Percentiles rank a stretch among this genome's conserved stretches.
phyloP scores from a whole-genome alignment of 2,113 vertebrate species.

The Campylomormyrus tamandua region DNA sequence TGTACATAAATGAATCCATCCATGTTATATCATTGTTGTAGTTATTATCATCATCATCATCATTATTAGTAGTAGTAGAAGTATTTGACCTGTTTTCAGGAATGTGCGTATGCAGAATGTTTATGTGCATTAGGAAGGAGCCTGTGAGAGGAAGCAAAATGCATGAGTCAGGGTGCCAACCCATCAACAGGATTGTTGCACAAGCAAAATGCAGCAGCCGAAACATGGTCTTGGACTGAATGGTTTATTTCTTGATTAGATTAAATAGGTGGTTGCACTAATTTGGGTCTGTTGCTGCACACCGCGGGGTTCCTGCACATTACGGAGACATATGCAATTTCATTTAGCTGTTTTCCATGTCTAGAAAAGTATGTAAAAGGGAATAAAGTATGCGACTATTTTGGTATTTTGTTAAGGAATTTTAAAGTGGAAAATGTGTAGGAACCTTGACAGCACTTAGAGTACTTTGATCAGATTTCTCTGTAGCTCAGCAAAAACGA shows the following conservation, averaged over 20 bases:
- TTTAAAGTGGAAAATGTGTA: neutral
- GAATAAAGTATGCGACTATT: neutral
- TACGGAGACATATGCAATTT: neutral
- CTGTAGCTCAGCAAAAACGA: neutral
- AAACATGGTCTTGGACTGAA: neutral
- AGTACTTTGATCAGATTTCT: neutral
- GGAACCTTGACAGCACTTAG: neutral
- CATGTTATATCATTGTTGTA: neutral
- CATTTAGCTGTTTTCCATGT: neutral
- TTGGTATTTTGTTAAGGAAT: neutral
- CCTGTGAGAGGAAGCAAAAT: neutral
- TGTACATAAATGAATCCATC: neutral
- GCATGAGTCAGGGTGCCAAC: neutral
- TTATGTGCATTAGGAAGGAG: neutral
- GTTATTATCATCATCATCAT: neutral
- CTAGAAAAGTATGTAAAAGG: neutral
- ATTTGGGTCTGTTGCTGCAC: neutral
- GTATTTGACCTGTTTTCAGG: neutral
- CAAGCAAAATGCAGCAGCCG: neutral
- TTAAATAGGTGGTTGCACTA: neutral
- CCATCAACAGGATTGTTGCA: neutral
- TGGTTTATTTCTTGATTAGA: neutral
- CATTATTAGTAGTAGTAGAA: neutral
- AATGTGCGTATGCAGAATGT: neutral
- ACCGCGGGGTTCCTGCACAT: neutral